These are phyloP conservation scores for Penaeus indicus DNA, from an alignment of 1,140 invertebrate genomes.

Conservation along the genomic window DNA sequence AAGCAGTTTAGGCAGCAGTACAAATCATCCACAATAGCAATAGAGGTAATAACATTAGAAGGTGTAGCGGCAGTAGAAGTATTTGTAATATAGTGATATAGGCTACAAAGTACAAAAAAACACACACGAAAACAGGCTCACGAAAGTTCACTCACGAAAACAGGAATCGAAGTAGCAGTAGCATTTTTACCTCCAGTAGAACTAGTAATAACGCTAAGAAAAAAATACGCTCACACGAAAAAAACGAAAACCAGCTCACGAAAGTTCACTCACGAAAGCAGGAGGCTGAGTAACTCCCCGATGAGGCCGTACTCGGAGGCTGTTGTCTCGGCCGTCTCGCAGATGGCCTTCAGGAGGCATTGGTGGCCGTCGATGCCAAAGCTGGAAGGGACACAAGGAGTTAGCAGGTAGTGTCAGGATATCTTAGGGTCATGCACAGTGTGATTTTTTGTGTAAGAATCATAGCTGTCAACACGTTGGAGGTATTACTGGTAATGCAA, in stretches of 20 bases:
- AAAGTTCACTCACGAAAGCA: constrained; percentile 49
- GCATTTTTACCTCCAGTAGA: no score
- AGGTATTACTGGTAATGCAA: no score
- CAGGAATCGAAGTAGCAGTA: neutral
- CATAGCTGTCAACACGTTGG: no score
- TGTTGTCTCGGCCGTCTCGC: constrained; percentile 49
- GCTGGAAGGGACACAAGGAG: neutral
- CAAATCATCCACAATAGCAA: no score
- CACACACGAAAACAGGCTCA: neutral
- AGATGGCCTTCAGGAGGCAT: constrained; percentile 60
- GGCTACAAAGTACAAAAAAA: no score
- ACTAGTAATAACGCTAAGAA: neutral
- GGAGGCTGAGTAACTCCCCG: constrained; percentile 46
- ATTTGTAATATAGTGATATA: no score
- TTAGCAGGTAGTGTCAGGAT: neutral
- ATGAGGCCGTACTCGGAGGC: constrained; percentile 49
- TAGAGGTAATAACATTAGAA: no score
- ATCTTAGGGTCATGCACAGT: no score
- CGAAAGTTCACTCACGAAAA: constrained; percentile 45
- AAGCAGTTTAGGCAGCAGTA: no score
- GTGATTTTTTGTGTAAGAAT: no score
- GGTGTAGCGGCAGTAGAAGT: no score
- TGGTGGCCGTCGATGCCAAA: constrained; percentile 53
- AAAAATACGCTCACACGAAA: neutral
- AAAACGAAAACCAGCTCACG: neutral